Conservation (phyloP, 2,888 invertebrate species). For the Arrhopalites spinosus region DNA sequence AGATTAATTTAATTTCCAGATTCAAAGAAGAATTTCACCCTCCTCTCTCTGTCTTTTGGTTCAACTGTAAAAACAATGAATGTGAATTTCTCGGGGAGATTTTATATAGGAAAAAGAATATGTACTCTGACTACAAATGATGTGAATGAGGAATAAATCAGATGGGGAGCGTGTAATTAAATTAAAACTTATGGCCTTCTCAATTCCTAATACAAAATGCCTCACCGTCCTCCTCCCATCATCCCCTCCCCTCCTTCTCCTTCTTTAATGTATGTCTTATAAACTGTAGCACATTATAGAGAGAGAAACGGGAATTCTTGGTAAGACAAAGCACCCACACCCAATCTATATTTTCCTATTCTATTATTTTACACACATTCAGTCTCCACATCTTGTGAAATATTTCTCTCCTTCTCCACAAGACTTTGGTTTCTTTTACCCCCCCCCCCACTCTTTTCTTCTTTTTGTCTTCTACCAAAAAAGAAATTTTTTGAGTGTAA, state of each 20-base stretch:
- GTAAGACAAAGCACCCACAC: not conserved
- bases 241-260: not conserved
- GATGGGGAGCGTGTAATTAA: slow-evolving; percentile 40
- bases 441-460: too few relatives aligned
- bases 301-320: not conserved
- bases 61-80: slow-evolving; percentile 14
- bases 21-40: not conserved
- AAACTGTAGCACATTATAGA: not conserved
- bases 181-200: slow-evolving; percentile 42
- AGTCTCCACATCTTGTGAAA: too few relatives aligned
- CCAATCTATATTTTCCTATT: too few relatives aligned
- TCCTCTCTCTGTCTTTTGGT: too few relatives aligned
- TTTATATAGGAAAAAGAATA: slow-evolving; percentile 5
- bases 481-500: too few relatives aligned
- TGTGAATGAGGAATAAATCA: slow-evolving; percentile 30
- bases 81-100: slow-evolving; percentile 16
- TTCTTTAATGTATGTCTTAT: not conserved
- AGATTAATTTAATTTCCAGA: slow-evolving; percentile 30
- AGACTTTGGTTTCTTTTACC: too few relatives aligned
- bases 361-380: too few relatives aligned
- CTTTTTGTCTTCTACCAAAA: too few relatives aligned
- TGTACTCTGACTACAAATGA: slow-evolving; percentile 30
- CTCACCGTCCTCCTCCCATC: not conserved
- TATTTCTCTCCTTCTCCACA: too few relatives aligned
- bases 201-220: slow-evolving; percentile 27